A percentile compares a stretch with the other conserved stretches of the same genome.
Evolutionary conservation across 2,888 invertebrate species (phyloP).

Genomic region (Amiota communis): DNA sequence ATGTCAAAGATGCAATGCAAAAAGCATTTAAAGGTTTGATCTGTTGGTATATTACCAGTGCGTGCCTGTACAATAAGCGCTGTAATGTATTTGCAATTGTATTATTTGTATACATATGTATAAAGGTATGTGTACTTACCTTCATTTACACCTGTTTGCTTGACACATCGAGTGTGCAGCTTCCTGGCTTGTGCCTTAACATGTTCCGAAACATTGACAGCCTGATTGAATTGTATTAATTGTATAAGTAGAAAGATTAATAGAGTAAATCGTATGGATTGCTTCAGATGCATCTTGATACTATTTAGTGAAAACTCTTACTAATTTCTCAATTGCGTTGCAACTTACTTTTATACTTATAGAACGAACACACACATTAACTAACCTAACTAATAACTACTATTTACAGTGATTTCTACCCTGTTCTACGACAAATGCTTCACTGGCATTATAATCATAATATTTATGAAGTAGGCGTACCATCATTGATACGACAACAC

Average conservation of each 20-base stretch:
- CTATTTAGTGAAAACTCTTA: conserved; percentile 25
- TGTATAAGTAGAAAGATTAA: conserved; percentile 38
- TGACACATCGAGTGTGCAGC: conserved; percentile 61
- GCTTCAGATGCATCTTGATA: conserved; percentile 2
- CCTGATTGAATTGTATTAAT: conserved; percentile 40
- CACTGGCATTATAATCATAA: conserved; percentile 72
- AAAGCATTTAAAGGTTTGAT: conserved; percentile 66
- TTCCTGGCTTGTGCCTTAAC: conserved; percentile 59
- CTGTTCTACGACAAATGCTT: conserved; percentile 70
- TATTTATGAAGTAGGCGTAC: conserved; percentile 68
- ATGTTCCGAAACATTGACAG: conserved; percentile 61
- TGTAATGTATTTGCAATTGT: conserved; percentile 32
- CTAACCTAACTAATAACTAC: not conserved
- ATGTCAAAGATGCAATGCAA: conserved; percentile 69
- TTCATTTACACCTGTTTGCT: conserved; percentile 57
- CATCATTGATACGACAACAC: conserved; percentile 71
- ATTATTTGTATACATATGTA: not conserved
- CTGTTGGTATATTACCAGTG: conserved; percentile 54
- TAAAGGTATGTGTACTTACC: conserved; percentile 62
- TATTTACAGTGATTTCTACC: conserved; percentile 48
- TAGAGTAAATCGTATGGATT: conserved; percentile 10
- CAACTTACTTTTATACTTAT: conserved; percentile 48
- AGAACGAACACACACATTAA: not conserved
- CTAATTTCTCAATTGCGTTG: not conserved
- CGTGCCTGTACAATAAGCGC: conserved; percentile 49